Percentiles rank a stretch among this genome's conserved stretches.
Evolutionary conservation across 2,113 vertebrate genomes (phyloP).

Genomic region (Lycaon pictus): DNA sequence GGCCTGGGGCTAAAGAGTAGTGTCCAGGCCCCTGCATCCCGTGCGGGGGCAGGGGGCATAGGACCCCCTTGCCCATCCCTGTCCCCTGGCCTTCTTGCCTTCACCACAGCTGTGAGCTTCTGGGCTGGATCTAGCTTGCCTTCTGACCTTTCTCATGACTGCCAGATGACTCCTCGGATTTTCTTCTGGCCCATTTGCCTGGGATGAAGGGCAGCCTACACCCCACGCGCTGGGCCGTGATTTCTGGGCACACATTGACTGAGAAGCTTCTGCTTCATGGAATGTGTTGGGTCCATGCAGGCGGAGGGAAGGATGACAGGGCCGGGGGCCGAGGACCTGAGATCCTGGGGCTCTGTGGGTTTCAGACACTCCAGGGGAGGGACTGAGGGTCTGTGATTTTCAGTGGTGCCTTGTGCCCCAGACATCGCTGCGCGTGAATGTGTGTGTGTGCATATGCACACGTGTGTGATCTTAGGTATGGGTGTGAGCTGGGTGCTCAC

Average conservation of each 20-base stretch:
- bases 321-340: not conserved
- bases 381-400: not conserved
- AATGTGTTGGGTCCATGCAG: accelerated
- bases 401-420: accelerated
- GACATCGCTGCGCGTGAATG: not conserved
- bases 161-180: not conserved
- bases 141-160: not conserved
- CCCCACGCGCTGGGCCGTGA: not conserved
- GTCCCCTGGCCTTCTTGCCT: not conserved
- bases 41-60: accelerated
- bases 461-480: not conserved
- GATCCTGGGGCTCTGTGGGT: not conserved
- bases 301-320: not conserved
- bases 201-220: not conserved
- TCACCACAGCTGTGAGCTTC: not conserved
- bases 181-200: not conserved
- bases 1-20: not conserved
- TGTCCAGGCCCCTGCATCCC: not conserved
- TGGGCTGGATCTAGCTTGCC: not conserved
- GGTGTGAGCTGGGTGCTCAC: not conserved
- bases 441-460: too few relatives aligned
- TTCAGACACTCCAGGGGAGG: not conserved
- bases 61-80: not conserved
- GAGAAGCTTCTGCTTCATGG: not conserved
- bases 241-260: not conserved